Percentiles rank a stretch among this genome's conserved stretches.
Conservation (phyloP, 2,797 vertebrate genomes). For the Sphenopsis melanotis region DNA sequence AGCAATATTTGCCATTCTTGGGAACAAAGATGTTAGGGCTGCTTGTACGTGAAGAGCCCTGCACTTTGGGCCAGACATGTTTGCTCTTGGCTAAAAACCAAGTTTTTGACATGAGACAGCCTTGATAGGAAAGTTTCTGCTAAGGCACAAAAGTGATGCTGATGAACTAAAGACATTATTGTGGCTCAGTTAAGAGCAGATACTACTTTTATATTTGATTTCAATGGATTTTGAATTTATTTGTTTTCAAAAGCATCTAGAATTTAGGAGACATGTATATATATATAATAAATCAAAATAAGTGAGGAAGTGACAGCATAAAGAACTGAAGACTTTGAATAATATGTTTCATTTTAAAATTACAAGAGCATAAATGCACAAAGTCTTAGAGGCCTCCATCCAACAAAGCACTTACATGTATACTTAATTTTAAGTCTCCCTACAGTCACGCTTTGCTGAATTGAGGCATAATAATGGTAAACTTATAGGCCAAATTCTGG, state of each 20-base stretch:
- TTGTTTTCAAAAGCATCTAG: background rate
- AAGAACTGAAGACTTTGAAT: slow-evolving; percentile 9
- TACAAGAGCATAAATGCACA: slow-evolving; percentile 42
- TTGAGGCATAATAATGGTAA: slow-evolving; percentile 56
- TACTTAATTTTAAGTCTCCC: slow-evolving; percentile 34
- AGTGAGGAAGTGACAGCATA: slow-evolving; percentile 27
- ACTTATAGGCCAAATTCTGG: slow-evolving; percentile 54
- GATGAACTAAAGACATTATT: background rate
- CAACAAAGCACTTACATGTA: slow-evolving; percentile 50
- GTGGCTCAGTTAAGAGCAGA: background rate
- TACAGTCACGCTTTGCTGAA: slow-evolving; percentile 57
- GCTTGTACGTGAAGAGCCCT: background rate
- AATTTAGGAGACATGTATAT: background rate
- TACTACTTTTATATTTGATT: background rate
- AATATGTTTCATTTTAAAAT: slow-evolving; percentile 35
- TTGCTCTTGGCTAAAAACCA: background rate
- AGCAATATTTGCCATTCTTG: background rate
- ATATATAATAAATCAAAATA: slow-evolving; percentile 28
- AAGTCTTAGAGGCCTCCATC: slow-evolving; percentile 27
- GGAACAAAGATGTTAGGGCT: background rate
- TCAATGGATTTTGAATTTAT: background rate
- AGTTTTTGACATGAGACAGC: background rate
- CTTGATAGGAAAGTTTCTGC: background rate
- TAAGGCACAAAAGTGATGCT: background rate
- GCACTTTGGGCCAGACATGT: background rate